Base-by-base conservation (phyloP, 2,888 invertebrate species). In the Selenia dentaria region DNA sequence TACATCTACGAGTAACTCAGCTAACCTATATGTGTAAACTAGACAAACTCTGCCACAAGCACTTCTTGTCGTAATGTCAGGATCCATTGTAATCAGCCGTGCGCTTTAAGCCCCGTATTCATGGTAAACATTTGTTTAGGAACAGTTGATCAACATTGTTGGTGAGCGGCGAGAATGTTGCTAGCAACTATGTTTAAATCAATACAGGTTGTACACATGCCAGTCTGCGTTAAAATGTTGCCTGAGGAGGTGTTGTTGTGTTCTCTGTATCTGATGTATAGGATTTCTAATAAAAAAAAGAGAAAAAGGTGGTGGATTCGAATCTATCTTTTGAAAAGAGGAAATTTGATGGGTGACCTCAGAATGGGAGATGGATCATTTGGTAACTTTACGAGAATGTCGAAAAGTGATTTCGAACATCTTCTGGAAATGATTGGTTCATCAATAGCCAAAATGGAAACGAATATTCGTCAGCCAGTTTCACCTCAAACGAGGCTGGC, bases 391-490 rank as follows among this genome's bases (percentile, higher is more conserved):
- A 22, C 22, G 22, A 22, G 8, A 22, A 22, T 62, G 51, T 56
- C 52, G 43, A 54, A 57, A 60, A 57, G 51, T 57, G 59, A 59
- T 57, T 59, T 63, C 52, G 45, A 58, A 55, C 49, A 54, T 58
- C 43, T 59, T 55, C 45, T 54, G 39, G 44, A 59, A 54, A 51
- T 55, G 45, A 52, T 57, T 54, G 57, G 49, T 49, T 57, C 51
- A 28, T 51, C 56, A 50, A 55, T 55, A 58, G 53, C 42, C 51
- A 55, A 55, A 56, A 47, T 37, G 48, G 46, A 57, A 57, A 54
- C 54, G 56, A 60, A 54, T 52, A 52, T 60, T 55, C 46, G 51
- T 53, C 51, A 54, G 52, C 54, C 52, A 49, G 51, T 58, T 55
- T 53, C 49, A 48, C 55, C 51, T 57, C 51, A 57, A 52, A 51